Conservation (phyloP, 2,888 invertebrate species). For the Bibio marci region DNA sequence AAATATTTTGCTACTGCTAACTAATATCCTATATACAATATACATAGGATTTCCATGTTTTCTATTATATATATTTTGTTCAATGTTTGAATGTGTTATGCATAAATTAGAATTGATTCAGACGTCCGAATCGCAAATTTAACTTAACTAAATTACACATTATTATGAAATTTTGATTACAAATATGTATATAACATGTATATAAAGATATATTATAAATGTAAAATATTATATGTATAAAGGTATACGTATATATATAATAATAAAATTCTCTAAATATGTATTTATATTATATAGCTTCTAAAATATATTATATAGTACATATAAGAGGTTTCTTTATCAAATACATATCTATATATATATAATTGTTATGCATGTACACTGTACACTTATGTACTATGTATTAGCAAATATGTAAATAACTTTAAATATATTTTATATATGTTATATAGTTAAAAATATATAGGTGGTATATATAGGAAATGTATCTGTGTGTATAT, state of each 20-base stretch:
- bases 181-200: not conserved
- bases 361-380: no score
- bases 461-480: not conserved
- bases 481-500: no score
- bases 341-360: no score
- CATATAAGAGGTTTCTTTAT: no score
- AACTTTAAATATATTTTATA: not conserved
- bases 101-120: constrained; percentile 19
- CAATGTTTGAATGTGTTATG: constrained; percentile 18
- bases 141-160: constrained; percentile 7
- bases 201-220: not conserved
- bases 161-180: constrained; percentile 4
- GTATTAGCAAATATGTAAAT: no score
- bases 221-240: not conserved
- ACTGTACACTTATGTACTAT: no score
- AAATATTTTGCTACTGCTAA: no score
- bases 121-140: constrained; percentile 17
- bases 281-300: no score
- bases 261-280: no score
- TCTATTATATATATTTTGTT: constrained; percentile 13
- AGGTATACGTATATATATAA: not conserved
- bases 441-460: not conserved
- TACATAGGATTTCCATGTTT: no score
- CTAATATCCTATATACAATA: no score
- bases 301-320: no score